Conservation (phyloP, 2,113 vertebrate genomes). For the Xiphias gladius region DNA sequence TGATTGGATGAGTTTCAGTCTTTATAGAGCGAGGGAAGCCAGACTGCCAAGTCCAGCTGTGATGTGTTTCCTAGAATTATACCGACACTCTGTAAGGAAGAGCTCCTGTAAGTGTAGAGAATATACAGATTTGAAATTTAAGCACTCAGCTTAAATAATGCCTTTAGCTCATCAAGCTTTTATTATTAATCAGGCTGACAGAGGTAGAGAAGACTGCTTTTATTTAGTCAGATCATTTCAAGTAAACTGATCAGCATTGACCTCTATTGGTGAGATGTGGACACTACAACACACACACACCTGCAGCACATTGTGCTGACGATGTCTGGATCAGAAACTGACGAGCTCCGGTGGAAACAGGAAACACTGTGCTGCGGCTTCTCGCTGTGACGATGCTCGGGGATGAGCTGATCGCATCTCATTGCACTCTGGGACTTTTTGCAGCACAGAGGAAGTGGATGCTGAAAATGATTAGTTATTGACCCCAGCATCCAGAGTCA, state of each 20-base stretch:
- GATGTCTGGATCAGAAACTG: not conserved
- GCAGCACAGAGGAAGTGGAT: not conserved
- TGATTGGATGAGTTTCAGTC: not conserved
- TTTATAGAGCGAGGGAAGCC: not conserved
- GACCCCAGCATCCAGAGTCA: not conserved
- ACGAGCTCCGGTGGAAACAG: not conserved
- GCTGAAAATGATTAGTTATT: not conserved
- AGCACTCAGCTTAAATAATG: not conserved
- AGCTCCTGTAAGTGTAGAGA: not conserved
- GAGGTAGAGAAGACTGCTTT: not conserved
- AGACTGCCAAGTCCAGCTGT: not conserved
- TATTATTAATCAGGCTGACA: not conserved
- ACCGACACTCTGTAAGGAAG: not conserved
- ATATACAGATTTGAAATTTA: not conserved
- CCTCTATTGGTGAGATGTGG: conserved; percentile 49
- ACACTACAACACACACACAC: conserved; percentile 15
- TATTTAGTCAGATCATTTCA: not conserved
- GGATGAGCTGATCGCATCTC: not conserved
- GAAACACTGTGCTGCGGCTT: not conserved
- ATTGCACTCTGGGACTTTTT: not conserved
- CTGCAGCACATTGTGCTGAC: no score
- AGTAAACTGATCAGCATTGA: conserved; percentile 7
- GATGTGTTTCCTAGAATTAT: not conserved
- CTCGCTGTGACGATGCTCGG: not conserved
- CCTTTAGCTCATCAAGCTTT: not conserved